These are phyloP conservation scores for Melanaphis sacchari DNA, from an alignment of 1,140 invertebrate genomes.

Conservation along the genomic window DNA sequence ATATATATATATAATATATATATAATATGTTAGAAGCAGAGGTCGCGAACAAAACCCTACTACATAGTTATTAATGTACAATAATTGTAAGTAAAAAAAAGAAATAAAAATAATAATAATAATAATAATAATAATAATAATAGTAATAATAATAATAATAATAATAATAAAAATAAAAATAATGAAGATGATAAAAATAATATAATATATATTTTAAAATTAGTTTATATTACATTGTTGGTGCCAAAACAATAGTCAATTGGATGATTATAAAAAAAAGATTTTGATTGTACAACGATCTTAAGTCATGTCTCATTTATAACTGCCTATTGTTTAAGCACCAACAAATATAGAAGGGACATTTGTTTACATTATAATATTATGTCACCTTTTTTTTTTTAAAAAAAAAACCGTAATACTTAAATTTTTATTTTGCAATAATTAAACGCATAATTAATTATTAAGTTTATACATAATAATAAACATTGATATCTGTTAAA, in stretches of 20 bases:
- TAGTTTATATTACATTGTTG: neutral
- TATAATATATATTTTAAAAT: neutral
- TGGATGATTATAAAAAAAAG: neutral
- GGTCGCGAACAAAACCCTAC: neutral
- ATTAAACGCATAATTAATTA: neutral
- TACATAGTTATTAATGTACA: constrained; percentile 12
- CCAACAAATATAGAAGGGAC: neutral
- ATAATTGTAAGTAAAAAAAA: constrained; percentile 37
- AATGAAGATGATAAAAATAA: constrained; percentile 24
- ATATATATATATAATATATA: neutral
- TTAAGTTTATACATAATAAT: neutral
- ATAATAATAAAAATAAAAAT: constrained; percentile 1
- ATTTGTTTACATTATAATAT: neutral
- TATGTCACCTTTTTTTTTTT: neutral
- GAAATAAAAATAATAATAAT: neutral
- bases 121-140: neutral
- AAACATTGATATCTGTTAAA: neutral
- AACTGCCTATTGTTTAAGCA: neutral
- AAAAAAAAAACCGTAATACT: neutral
- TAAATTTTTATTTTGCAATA: neutral
- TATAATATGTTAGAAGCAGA: constrained; percentile 35
- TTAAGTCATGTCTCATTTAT: neutral
- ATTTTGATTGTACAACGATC: neutral
- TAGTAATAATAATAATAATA: constrained; percentile 41
- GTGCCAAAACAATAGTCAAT: neutral